phyloP scores from a whole-genome alignment of 1,140 invertebrate genomes.

The Dreissena polymorpha region DNA sequence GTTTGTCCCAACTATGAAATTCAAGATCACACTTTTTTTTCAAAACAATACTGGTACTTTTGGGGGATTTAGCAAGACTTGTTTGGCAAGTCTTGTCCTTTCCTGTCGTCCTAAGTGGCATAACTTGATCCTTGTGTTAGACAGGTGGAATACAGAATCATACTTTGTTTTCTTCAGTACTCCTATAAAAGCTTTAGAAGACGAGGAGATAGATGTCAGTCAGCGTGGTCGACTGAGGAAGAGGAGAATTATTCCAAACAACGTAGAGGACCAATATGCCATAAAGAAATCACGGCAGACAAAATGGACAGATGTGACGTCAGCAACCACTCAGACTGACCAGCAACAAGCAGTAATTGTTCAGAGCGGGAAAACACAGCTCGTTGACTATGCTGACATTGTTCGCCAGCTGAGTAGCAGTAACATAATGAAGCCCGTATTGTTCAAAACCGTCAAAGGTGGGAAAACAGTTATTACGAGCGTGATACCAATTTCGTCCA shows the following conservation, averaged over 20 bases:
- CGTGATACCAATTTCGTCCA: conserved; percentile 30
- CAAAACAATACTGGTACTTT: too few species aligned
- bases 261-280: conserved; percentile 67
- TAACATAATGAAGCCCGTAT: conserved; percentile 19
- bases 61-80: too few species aligned
- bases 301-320: conserved; percentile 5
- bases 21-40: too few species aligned
- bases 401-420: conserved; percentile 32
- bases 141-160: too few species aligned
- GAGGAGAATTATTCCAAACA: conserved; percentile 74
- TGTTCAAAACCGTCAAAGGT: conserved; percentile 46
- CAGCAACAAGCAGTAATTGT: conserved; percentile 27
- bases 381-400: conserved; percentile 49
- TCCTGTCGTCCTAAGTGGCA: too few species aligned
- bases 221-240: conserved; percentile 74
- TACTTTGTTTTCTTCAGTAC: conserved; percentile 26
- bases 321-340: not conserved
- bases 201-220: conserved; percentile 68
- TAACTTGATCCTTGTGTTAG: too few species aligned
- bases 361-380: conserved; percentile 48
- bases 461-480: conserved; percentile 49
- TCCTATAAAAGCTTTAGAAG: conserved; percentile 33
- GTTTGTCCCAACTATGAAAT: too few species aligned
- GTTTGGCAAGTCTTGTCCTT: too few species aligned
- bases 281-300: conserved; percentile 63